phyloP scores from a whole-genome alignment of 2,888 invertebrate genomes.

The Chrysomela aeneicollis region DNA sequence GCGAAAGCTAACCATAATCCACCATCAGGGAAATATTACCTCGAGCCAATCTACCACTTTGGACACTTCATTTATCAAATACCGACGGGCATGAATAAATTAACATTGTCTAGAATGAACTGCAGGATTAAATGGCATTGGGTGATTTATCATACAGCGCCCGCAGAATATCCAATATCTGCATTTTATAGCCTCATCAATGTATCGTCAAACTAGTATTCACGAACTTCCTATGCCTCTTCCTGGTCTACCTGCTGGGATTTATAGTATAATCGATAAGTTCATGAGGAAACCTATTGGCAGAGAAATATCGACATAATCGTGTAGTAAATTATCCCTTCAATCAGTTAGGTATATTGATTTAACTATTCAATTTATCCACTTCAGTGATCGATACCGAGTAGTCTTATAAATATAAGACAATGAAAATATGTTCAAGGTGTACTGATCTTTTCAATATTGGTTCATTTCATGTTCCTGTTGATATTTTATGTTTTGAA shows the following conservation, averaged over 20 bases:
- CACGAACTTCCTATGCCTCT: neutral
- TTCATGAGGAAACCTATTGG: neutral
- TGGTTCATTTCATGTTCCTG: no score
- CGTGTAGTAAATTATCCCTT: no score
- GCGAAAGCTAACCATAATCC: constrained; percentile 38
- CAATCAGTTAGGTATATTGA: no score
- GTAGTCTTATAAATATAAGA: no score
- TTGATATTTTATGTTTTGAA: no score
- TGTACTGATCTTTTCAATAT: no score
- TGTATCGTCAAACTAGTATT: constrained; percentile 29
- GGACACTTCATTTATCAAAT: constrained; percentile 57
- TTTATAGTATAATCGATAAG: neutral
- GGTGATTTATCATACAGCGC: constrained; percentile 56
- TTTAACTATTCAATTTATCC: no score
- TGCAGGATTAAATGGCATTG: constrained; percentile 56
- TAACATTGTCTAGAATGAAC: constrained; percentile 56
- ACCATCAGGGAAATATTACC: constrained; percentile 46
- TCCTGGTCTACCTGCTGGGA: neutral
- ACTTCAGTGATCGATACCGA: no score
- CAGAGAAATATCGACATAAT: neutral
- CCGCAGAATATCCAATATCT: constrained; percentile 55
- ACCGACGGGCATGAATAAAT: constrained; percentile 56
- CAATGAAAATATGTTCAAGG: no score
- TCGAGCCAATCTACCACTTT: constrained; percentile 46
- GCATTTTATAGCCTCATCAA: constrained; percentile 49